Evolutionary conservation across 2,113 vertebrate genomes (phyloP).

Genomic region (Murina feae): DNA sequence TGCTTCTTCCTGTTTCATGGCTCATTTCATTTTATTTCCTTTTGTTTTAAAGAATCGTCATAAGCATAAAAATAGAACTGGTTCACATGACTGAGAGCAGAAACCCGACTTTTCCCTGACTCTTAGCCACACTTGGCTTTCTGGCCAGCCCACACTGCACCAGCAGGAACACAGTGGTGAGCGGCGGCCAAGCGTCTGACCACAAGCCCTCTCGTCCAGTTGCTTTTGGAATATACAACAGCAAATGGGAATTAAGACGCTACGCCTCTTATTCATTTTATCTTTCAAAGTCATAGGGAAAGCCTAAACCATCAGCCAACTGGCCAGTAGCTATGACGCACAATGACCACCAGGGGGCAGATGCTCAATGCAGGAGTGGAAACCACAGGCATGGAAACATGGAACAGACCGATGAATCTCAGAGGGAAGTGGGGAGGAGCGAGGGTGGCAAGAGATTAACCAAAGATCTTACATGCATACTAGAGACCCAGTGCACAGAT

Average conservation of each 20-base stretch:
- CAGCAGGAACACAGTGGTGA: not conserved
- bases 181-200: not conserved
- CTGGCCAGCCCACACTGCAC: not conserved
- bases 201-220: not conserved
- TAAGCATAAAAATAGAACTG: conserved; percentile 43
- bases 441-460: no score
- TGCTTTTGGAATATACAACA: not conserved
- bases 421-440: no score
- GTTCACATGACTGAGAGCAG: conserved; percentile 11
- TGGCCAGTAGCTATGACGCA: no score
- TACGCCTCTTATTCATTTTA: not conserved
- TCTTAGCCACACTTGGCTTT: not conserved
- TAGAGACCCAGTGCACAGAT: no score
- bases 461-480: no score
- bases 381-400: no score
- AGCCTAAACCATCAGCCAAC: no score
- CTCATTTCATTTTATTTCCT: conserved; percentile 44
- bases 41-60: conserved; percentile 54
- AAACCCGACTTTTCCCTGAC: conserved; percentile 32
- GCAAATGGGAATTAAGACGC: not conserved
- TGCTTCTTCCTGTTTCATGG: not conserved
- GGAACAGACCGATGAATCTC: no score
- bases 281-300: not conserved
- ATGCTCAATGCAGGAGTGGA: no score
- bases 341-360: no score